These are phyloP conservation scores for Fukomys damarensis DNA, from an alignment of 2,113 vertebrate genomes.

Conservation along the genomic window DNA sequence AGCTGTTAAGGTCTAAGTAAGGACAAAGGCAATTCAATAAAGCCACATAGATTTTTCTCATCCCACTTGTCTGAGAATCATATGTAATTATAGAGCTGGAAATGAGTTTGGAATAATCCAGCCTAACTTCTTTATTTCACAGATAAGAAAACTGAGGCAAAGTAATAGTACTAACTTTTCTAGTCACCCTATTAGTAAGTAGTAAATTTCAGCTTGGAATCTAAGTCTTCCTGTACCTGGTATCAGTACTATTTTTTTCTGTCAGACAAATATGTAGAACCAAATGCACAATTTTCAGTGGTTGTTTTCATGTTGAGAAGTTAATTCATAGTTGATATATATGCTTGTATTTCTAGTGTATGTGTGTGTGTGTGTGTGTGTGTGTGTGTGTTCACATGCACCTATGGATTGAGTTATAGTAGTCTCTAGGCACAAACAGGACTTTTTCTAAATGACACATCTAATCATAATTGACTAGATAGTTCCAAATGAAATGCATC, in stretches of 20 bases:
- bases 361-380: neutral
- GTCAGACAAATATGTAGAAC: neutral
- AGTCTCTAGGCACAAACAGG: neutral
- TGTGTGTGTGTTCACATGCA: neutral
- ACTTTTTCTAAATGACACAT: neutral
- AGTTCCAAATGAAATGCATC: neutral
- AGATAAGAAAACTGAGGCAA: conserved; percentile 57
- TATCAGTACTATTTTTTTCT: neutral
- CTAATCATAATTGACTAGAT: neutral
- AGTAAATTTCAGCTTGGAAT: neutral
- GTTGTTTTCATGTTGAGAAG: neutral
- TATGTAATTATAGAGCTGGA: conserved; percentile 56
- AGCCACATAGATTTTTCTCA: conserved; percentile 58
- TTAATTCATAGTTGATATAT: conserved; percentile 1
- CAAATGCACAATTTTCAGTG: neutral
- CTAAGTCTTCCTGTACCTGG: neutral
- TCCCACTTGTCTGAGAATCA: conserved; percentile 41
- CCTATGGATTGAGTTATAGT: neutral
- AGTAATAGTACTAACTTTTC: neutral
- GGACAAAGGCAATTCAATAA: conserved; percentile 70
- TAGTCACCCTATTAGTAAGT: neutral
- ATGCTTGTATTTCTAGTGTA: neutral
- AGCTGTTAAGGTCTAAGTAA: conserved; percentile 68
- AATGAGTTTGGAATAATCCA: conserved; percentile 55
- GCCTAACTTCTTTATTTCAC: conserved; percentile 28